These are phyloP conservation scores for Chaenogobius annularis DNA, from an alignment of 2,113 vertebrate species.

Conservation along the genomic window DNA sequence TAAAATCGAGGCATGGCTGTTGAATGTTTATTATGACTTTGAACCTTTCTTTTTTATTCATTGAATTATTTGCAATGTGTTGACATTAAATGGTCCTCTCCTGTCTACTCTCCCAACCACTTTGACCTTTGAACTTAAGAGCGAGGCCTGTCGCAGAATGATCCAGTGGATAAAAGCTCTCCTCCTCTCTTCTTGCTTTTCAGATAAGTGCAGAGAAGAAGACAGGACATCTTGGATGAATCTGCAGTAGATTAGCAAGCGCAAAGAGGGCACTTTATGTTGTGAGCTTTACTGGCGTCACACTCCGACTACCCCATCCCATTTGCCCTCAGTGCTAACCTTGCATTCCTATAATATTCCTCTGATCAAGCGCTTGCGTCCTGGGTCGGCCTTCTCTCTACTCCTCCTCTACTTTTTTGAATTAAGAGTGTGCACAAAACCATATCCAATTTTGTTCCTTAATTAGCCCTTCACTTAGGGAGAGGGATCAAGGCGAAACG, in stretches of 20 bases:
- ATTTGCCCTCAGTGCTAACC: slow-evolving; percentile 27
- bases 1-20: no score
- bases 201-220: slow-evolving; percentile 55
- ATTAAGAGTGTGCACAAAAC: slow-evolving; percentile 65
- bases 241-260: slow-evolving; percentile 46
- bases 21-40: no score
- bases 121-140: slow-evolving; percentile 34
- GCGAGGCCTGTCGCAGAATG: slow-evolving; percentile 15
- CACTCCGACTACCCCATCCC: slow-evolving; percentile 34
- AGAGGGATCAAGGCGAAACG: slow-evolving; percentile 30
- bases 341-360: slow-evolving; percentile 29
- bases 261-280: slow-evolving; percentile 28
- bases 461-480: slow-evolving; percentile 66
- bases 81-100: slow-evolving; percentile 4
- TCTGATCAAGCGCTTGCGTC: slow-evolving; percentile 23
- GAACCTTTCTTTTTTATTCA: no score
- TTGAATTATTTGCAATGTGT: no score
- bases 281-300: slow-evolving; percentile 25
- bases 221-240: slow-evolving; percentile 38
- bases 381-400: slow-evolving; percentile 32
- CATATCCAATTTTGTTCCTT: slow-evolving; percentile 75
- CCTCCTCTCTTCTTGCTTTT: slow-evolving; percentile 24
- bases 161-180: slow-evolving; percentile 48
- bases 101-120: background rate
- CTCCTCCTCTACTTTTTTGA: slow-evolving; percentile 22